Percentiles rank a stretch among this genome's conserved stretches.
Evolutionary conservation across 1,140 invertebrate genomes (phyloP).

Genomic region (Drosophila mauritiana): DNA sequence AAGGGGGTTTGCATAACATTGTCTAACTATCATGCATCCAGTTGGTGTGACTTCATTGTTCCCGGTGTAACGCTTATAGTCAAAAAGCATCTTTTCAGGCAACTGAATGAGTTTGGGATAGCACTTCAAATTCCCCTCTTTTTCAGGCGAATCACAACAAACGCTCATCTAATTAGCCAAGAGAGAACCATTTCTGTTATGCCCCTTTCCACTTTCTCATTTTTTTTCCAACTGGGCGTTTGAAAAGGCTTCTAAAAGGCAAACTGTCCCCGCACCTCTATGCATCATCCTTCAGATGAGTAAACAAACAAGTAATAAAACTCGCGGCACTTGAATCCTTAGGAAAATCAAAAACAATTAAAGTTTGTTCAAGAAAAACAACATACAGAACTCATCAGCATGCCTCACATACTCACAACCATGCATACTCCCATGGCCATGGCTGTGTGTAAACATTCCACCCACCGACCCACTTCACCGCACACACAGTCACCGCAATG

Average conservation of each 20-base stretch:
- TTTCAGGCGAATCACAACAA: slow-evolving; percentile 61
- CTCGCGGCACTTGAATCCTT: slow-evolving; percentile 76
- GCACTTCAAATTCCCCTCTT: slow-evolving; percentile 2
- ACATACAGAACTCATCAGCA: slow-evolving; percentile 77
- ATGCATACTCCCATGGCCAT: slow-evolving; percentile 22
- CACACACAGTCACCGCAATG: slow-evolving; percentile 26
- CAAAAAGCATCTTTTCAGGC: slow-evolving; percentile 18
- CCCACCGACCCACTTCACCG: slow-evolving; percentile 1
- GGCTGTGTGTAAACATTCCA: slow-evolving; percentile 55
- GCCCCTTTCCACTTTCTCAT: slow-evolving; percentile 25
- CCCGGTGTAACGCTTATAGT: slow-evolving; percentile 2
- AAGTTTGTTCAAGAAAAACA: slow-evolving; percentile 82
- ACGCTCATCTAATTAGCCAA: slow-evolving; percentile 77
- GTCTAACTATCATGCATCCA: too few species aligned
- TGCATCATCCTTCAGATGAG: slow-evolving; percentile 13
- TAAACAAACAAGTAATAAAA: slow-evolving; percentile 52
- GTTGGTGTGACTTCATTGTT: neutral
- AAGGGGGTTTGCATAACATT: too few species aligned
- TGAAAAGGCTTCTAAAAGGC: slow-evolving; percentile 65
- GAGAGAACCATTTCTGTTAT: slow-evolving; percentile 27
- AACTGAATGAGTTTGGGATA: slow-evolving; percentile 26
- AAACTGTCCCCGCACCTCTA: slow-evolving; percentile 12
- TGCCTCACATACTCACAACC: slow-evolving; percentile 31
- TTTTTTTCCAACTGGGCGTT: slow-evolving; percentile 58
- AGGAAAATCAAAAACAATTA: slow-evolving; percentile 82